These are phyloP conservation scores for Pseudococcus viburni DNA, from an alignment of 2,888 invertebrate genomes.

Conservation along the genomic window DNA sequence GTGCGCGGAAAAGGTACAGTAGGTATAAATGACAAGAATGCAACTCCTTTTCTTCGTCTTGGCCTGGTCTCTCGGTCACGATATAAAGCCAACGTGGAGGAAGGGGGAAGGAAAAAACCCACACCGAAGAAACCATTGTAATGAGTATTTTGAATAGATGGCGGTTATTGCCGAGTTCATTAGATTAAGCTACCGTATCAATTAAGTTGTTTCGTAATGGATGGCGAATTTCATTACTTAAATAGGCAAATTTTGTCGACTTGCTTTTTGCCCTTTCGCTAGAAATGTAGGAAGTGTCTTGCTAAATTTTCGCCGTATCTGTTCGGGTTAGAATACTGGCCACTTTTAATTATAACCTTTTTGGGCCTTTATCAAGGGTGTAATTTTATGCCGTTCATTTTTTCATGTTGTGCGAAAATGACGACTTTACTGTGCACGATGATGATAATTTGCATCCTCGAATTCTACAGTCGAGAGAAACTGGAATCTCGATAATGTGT, in stretches of 20 bases:
- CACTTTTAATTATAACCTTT: too few relatives aligned
- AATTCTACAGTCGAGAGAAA: not conserved
- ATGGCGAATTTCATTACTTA: slow-evolving; percentile 47
- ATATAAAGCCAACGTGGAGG: not conserved
- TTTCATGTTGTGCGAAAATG: too few relatives aligned
- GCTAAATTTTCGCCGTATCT: too few relatives aligned
- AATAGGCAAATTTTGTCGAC: slow-evolving; percentile 33
- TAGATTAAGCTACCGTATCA: slow-evolving; percentile 52
- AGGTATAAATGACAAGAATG: slow-evolving; percentile 55
- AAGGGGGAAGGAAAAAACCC: not conserved
- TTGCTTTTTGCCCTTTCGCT: slow-evolving; percentile 8
- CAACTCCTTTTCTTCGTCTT: not conserved
- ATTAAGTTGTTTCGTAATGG: slow-evolving; percentile 51
- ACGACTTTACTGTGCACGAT: too few relatives aligned
- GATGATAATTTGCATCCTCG: too few relatives aligned
- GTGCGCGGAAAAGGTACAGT: not conserved
- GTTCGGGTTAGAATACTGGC: too few relatives aligned
- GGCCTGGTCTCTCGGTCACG: not conserved
- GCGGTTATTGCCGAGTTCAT: slow-evolving; percentile 44
- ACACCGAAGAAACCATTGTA: slow-evolving; percentile 7
- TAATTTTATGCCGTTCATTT: too few relatives aligned
- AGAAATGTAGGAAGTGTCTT: too few relatives aligned
- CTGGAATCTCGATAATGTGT: not conserved
- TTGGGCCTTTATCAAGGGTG: too few relatives aligned
- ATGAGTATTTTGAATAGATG: slow-evolving; percentile 26